Evolutionary conservation across 2,797 vertebrate genomes (phyloP).

Genomic region (Helarctos malayanus): DNA sequence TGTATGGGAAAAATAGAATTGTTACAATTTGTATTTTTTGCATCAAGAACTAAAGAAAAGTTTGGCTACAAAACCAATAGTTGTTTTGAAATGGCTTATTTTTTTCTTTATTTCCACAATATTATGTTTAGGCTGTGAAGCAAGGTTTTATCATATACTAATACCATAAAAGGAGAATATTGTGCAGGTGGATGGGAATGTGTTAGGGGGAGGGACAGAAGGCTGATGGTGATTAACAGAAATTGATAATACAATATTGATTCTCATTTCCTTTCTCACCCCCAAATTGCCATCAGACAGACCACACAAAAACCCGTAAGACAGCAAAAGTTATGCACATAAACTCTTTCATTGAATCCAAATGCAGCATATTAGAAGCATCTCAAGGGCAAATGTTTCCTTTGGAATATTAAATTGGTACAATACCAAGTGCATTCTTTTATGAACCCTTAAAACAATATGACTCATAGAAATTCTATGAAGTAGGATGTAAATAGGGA

Average conservation of each 20-base stretch:
- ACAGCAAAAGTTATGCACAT: slow-evolving; percentile 43
- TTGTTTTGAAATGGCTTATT: neutral
- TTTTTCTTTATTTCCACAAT: neutral
- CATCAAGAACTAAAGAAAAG: slow-evolving; percentile 71
- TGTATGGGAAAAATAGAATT: slow-evolving; percentile 79
- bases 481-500: neutral
- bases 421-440: slow-evolving; percentile 22
- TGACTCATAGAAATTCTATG: slow-evolving; percentile 52
- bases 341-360: slow-evolving; percentile 62
- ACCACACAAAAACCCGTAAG: slow-evolving; percentile 58
- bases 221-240: slow-evolving; percentile 44
- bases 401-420: slow-evolving; percentile 63
- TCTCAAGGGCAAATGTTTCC: slow-evolving; percentile 60
- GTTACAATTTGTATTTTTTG: slow-evolving; percentile 75
- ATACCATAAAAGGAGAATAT: neutral
- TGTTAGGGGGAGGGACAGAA: neutral
- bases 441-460: slow-evolving; percentile 56
- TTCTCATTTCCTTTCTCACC: slow-evolving; percentile 71
- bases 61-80: slow-evolving; percentile 74
- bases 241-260: slow-evolving; percentile 62
- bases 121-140: slow-evolving; percentile 25
- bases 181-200: neutral
- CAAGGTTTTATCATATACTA: neutral
- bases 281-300: slow-evolving; percentile 60
- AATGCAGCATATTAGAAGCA: slow-evolving; percentile 51